Evolutionary conservation across 2,113 vertebrate genomes (phyloP).

Genomic region (Larimichthys polyactis): DNA sequence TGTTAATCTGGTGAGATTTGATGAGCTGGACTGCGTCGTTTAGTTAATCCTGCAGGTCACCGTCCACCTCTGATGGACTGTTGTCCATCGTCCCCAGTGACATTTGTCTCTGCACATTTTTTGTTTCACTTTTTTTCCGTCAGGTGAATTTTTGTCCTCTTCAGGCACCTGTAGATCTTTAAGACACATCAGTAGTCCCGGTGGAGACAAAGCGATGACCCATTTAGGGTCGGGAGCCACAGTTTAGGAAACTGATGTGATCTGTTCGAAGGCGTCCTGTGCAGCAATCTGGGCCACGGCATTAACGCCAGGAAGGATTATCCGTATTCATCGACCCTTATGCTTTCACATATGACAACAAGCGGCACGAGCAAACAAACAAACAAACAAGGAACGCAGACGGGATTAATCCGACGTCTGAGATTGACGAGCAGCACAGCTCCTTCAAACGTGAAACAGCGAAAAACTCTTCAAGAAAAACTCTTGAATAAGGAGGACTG

Average conservation of each 20-base stretch:
- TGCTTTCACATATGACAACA: conserved; percentile 65
- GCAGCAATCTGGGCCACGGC: conserved; percentile 66
- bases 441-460: too few relatives aligned
- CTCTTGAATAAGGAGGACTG: too few relatives aligned
- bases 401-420: background rate
- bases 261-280: background rate
- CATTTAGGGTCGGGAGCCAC: conserved; percentile 14
- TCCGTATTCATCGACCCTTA: conserved; percentile 29
- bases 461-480: too few relatives aligned
- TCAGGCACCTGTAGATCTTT: background rate
- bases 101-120: too few relatives aligned
- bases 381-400: conserved; percentile 46
- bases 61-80: background rate
- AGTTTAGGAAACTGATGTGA: conserved; percentile 43
- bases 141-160: background rate
- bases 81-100: background rate
- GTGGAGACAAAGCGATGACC: background rate
- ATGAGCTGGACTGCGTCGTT: conserved; percentile 78
- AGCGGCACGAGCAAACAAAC: conserved; percentile 55
- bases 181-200: too few relatives aligned
- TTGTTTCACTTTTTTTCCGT: too few relatives aligned
- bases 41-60: conserved; percentile 81
- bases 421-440: background rate
- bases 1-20: conserved; percentile 89
- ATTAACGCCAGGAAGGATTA: conserved; percentile 66